Base-by-base conservation (phyloP, 2,797 vertebrate species). In the Danionella dracula region DNA sequence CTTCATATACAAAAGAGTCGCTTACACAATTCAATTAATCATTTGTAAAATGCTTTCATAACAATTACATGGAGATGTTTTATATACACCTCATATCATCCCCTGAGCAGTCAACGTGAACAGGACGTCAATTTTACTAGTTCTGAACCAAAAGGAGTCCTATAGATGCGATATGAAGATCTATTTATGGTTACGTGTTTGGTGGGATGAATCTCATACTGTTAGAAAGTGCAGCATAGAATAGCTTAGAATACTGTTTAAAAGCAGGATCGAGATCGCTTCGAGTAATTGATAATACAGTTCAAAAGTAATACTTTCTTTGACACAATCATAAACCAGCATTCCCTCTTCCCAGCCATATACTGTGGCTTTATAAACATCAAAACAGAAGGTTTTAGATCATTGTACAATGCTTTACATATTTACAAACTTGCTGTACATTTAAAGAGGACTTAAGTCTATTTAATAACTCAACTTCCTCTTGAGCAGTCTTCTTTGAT, bases 61-160 rank as follows among this genome's bases (percentile, higher is more conserved):
- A 44, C 17, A 12, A 42, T 31, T 45, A 44, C 12, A 20, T 8
- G 13, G 15, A 44, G 32, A 58, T 31, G 8, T 4, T 45, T 1
- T 45, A 45, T 31, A 42, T 57, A 42, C 40, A 59, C 40, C n/a
- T 11, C 32, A 19, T 57, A 58, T 31, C n/a, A n/a, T n/a, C n/a
- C n/a, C n/a, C n/a, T n/a, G n/a, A n/a, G n/a, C n/a, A n/a, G n/a
- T n/a, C n/a, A n/a, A n/a, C n/a, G n/a, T n/a, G n/a, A n/a, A n/a
- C n/a, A n/a, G n/a, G n/a, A n/a, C n/a, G n/a, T n/a, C n/a, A n/a
- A n/a, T n/a, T n/a, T n/a, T n/a, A n/a, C n/a, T n/a, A n/a, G n/a
- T n/a, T n/a, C n/a, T n/a, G n/a, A n/a, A n/a, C n/a, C n/a, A n/a
- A n/a, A n/a, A n/a, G n/a, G n/a, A n/a, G n/a, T n/a, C n/a, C n/a